Evolutionary conservation across 2,888 invertebrate species (phyloP).

Genomic region (Drosophila demipolita): DNA sequence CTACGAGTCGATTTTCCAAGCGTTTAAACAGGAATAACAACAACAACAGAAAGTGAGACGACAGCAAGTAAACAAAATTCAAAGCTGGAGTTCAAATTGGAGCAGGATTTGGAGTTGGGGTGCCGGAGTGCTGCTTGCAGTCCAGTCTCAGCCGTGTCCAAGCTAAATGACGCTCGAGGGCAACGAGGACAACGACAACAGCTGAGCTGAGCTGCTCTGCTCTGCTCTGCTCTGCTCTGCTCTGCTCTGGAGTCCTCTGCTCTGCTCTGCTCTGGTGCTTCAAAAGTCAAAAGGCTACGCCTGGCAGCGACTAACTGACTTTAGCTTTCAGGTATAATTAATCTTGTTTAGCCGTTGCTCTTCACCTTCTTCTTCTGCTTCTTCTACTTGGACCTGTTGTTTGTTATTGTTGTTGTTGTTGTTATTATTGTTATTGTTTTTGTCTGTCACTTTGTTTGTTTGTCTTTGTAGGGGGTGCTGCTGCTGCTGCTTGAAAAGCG

Average conservation of each 20-base stretch:
- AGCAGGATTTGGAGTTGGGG: not conserved
- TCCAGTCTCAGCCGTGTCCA: constrained; percentile 34
- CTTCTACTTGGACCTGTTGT: constrained; percentile 5
- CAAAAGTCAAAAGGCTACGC: constrained; percentile 76
- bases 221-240: constrained; percentile 1
- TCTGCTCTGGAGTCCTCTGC: constrained; percentile 3
- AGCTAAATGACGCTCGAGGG: constrained; percentile 74
- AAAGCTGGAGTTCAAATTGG: constrained; percentile 6
- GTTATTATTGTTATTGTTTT: constrained; percentile 35
- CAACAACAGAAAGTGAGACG: constrained; percentile 23
- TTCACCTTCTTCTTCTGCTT: constrained; percentile 32
- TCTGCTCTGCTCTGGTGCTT: constrained; percentile 24
- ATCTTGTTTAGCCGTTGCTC: constrained; percentile 80
- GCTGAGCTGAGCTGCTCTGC: constrained; percentile 28
- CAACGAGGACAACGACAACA: constrained; percentile 63
- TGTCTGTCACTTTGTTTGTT: constrained; percentile 71
- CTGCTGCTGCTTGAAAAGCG: constrained; percentile 58
- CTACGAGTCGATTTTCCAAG: constrained; percentile 75
- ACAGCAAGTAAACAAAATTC: constrained; percentile 65
- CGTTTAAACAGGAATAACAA: constrained; percentile 67
- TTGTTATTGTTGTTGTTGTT: constrained; percentile 27
- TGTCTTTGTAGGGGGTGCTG: constrained; percentile 48
- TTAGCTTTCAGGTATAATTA: constrained; percentile 83
- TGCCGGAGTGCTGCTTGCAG: not conserved
- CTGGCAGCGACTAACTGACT: constrained; percentile 70